Conservation (phyloP, 2,113 vertebrate genomes). For the Pithys albifrons region DNA sequence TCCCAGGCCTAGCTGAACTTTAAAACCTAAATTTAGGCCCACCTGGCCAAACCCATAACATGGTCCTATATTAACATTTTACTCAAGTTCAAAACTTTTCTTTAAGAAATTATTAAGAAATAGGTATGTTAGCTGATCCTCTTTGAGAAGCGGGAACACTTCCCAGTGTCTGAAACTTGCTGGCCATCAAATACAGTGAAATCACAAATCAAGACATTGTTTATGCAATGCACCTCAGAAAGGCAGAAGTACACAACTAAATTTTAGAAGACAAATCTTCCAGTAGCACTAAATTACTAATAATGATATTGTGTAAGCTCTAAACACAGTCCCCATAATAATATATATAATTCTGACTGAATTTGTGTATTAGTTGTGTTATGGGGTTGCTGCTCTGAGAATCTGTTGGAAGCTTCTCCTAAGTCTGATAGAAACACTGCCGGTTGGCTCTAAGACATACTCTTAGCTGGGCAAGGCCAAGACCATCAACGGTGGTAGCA, state of each 20-base stretch:
- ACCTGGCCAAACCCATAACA: too few relatives aligned
- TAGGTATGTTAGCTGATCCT: neutral
- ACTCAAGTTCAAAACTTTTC: neutral
- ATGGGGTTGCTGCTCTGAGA: neutral
- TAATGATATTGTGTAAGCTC: neutral
- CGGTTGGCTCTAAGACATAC: neutral
- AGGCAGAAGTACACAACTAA: neutral
- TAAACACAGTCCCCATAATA: neutral
- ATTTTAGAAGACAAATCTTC: neutral
- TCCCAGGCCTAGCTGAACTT: too few relatives aligned
- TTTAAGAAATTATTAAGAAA: neutral
- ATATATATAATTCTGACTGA: neutral
- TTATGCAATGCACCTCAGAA: neutral
- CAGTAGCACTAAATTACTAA: neutral
- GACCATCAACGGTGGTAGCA: neutral
- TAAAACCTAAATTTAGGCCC: too few relatives aligned
- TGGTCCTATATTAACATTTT: neutral
- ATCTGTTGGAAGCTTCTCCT: neutral
- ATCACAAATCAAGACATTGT: neutral
- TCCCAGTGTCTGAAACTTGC: neutral
- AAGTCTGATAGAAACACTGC: neutral
- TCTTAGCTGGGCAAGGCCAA: neutral
- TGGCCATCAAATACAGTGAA: neutral
- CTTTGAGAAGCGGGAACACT: neutral
- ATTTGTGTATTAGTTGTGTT: neutral